These are phyloP conservation scores for Picathartes gymnocephalus DNA, from an alignment of 2,113 vertebrate genomes.

Conservation along the genomic window DNA sequence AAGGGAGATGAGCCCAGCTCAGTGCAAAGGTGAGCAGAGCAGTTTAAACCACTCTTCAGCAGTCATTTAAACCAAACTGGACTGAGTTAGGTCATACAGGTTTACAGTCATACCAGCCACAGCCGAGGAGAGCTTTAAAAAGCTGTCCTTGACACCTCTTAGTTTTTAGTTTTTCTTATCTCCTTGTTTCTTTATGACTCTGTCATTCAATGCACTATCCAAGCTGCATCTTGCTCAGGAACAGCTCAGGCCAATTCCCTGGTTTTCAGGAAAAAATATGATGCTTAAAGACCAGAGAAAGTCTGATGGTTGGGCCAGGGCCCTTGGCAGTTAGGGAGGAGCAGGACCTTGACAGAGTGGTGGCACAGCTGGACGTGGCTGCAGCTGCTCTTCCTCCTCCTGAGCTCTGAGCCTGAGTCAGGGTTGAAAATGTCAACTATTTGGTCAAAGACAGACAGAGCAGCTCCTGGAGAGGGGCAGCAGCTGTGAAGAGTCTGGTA, in stretches of 20 bases:
- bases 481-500: neutral
- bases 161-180: neutral
- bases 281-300: neutral
- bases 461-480: neutral
- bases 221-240: neutral
- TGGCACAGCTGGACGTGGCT: neutral
- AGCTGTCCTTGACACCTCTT: slow-evolving; percentile 6
- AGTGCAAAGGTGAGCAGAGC: neutral
- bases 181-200: slow-evolving; percentile 12
- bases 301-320: neutral
- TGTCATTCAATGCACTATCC: neutral
- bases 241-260: neutral
- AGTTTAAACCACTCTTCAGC: neutral
- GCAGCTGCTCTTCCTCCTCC: neutral
- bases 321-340: neutral
- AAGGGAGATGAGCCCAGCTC: neutral
- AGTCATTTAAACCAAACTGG: neutral
- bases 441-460: neutral
- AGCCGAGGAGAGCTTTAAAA: neutral
- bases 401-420: neutral
- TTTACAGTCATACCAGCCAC: neutral
- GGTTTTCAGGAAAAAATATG: neutral
- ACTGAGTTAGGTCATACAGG: neutral
- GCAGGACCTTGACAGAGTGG: neutral
- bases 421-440: neutral